Conservation (phyloP, 2,113 vertebrate genomes). For the Macroglossus sobrinus region DNA sequence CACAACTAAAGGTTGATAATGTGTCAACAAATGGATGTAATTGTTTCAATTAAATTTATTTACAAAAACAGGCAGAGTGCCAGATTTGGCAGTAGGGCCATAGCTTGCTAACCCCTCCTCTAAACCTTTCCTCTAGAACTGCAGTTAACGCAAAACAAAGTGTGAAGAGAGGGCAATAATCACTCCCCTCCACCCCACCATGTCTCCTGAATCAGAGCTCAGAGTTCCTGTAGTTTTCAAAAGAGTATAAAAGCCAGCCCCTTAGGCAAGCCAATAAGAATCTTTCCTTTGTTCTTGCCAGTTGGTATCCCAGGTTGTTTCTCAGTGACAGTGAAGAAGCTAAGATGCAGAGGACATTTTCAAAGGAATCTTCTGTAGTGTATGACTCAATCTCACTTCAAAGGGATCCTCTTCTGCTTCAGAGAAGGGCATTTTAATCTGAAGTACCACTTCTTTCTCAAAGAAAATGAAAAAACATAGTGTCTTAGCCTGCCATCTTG, state of each 20-base stretch:
- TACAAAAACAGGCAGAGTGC: neutral
- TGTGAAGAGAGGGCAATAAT: neutral
- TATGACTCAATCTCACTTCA: neutral
- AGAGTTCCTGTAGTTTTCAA: neutral
- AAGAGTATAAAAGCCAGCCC: neutral
- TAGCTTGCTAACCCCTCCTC: neutral
- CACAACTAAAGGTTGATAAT: neutral
- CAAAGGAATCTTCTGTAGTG: neutral
- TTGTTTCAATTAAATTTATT: neutral
- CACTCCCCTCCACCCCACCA: neutral
- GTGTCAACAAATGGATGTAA: neutral
- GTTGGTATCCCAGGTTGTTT: neutral
- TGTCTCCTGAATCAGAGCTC: neutral
- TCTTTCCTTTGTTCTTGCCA: neutral
- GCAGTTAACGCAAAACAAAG: neutral
- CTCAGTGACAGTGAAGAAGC: neutral
- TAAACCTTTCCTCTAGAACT: neutral
- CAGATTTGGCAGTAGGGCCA: neutral
- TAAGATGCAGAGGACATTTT: neutral
- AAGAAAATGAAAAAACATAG: neutral
- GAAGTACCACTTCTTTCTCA: neutral
- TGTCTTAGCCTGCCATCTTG: slow-evolving; percentile 57
- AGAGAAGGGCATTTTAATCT: neutral
- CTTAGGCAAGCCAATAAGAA: neutral
- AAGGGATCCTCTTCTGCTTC: neutral